Conservation (phyloP, 2,888 invertebrate species). For the Tachina lurida region DNA sequence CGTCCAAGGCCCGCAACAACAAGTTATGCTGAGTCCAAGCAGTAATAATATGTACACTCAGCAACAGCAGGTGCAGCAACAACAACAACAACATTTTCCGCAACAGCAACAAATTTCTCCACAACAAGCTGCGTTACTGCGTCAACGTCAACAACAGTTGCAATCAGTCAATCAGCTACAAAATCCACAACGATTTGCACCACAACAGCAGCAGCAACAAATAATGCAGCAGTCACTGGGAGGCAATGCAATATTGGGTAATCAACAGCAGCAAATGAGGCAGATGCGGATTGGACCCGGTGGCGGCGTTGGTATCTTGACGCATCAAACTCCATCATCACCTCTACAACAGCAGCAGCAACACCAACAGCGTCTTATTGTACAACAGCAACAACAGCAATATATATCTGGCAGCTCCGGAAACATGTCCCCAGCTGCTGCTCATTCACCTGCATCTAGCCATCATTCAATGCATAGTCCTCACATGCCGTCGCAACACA, state of each 20-base stretch:
- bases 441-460: conserved; percentile 80
- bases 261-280: conserved; percentile 75
- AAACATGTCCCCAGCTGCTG: conserved; percentile 76
- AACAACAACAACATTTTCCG: conserved; percentile 66
- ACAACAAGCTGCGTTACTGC: conserved; percentile 72
- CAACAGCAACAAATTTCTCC: conserved; percentile 77
- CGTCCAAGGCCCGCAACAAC: conserved; percentile 75
- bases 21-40: conserved; percentile 77
- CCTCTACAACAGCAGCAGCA: conserved; percentile 76
- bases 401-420: conserved; percentile 57
- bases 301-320: conserved; percentile 19
- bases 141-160: conserved; percentile 73
- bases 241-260: conserved; percentile 73
- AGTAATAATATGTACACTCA: conserved; percentile 76
- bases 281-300: conserved; percentile 74
- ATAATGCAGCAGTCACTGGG: conserved; percentile 79
- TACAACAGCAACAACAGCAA: conserved; percentile 62
- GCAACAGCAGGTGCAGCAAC: conserved; percentile 73
- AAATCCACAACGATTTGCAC: conserved; percentile 66
- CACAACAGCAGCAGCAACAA: conserved; percentile 79
- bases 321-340: conserved; percentile 59
- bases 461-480: conserved; percentile 81
- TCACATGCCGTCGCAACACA: conserved; percentile 76
- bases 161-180: conserved; percentile 61
- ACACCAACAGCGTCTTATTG: conserved; percentile 72